Base-by-base conservation (phyloP, 64 coral and sea anemone genomes). In the Hydrozoanthus tunicans region DNA sequence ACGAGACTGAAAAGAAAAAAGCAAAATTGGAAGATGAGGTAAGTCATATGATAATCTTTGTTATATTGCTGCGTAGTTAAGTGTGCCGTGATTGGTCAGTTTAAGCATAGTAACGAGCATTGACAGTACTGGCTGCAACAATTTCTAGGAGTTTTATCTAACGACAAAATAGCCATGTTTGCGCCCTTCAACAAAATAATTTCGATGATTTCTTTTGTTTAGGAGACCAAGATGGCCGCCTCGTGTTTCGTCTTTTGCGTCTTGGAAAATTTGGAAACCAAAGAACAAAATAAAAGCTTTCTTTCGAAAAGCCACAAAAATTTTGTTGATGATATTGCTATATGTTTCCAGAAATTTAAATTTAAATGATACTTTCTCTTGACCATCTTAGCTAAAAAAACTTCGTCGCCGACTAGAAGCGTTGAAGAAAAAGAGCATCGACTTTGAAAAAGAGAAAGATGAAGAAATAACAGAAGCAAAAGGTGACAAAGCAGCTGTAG, bases 1-100 rank as follows among this genome's bases (percentile, higher is more conserved):
- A 73, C 12, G 95, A 97, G 62, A 89, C 79, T 13, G 95, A 94
- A 24, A 97, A 94, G 92, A 97, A 85, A 9, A 97, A 97, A 55
- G 68, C 82, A 6, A 97, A 97, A 58, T 78, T 94, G 11, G 95
- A 97, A 73, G 89, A 97, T 6, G 95, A 97, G 25, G 92, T 88
- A 32, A 8, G 84, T 66, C n/a, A 57, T 5, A 79, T 5, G 4
- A 26, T 5, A 73, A 7, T 9, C 70, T 27, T 6, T 73, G 62
- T 14, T 64, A 64, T 64, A 2, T 14, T 64, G 13, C 2, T 7
- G 7, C 13, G 2, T 64, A 14, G 7, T 64, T 9, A 9, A 14
- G 7, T 64, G 13, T 64, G 62, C 62, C 13, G 2, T 64, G 0
- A 7, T 64, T 0, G 62, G 62, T 14, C 13, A 64, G 62, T 7